Conservation (phyloP, 2,888 invertebrate genomes). For the Aleiodes testaceus region DNA sequence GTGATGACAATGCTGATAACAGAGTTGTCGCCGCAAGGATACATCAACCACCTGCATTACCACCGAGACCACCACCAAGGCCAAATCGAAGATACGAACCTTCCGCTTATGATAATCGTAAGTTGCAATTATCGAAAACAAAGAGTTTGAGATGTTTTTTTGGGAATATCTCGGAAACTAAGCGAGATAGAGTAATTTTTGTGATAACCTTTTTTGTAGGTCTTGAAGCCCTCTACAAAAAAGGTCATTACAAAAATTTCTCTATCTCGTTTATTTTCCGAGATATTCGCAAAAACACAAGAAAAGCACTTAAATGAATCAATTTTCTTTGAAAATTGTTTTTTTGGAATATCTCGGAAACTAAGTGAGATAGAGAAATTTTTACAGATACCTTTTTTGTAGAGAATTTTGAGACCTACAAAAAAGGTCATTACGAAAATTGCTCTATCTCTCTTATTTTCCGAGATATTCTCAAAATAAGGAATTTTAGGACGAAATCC, state of each 20-base stretch:
- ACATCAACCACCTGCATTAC: slow-evolving; percentile 70
- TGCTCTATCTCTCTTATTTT: background rate
- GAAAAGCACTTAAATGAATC: too few species aligned
- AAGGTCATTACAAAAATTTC: too few species aligned
- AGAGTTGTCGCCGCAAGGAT: slow-evolving; percentile 61
- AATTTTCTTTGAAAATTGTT: too few species aligned
- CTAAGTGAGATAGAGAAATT: background rate
- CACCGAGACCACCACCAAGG: slow-evolving; percentile 69
- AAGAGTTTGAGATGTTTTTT: background rate
- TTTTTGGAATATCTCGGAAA: background rate
- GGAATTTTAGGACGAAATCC: background rate
- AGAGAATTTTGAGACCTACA: too few species aligned
- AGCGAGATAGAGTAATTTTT: background rate
- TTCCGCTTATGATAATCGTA: slow-evolving; percentile 63
- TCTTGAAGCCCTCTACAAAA: too few species aligned
- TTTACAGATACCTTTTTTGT: background rate
- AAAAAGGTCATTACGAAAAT: too few species aligned
- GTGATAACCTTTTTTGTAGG: background rate
- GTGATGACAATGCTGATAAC: slow-evolving; percentile 63
- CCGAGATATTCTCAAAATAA: too few species aligned
- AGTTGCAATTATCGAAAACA: slow-evolving; percentile 51
- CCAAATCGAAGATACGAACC: slow-evolving; percentile 67
- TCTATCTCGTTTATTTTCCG: too few species aligned
- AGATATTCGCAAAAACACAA: too few species aligned
- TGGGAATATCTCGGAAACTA: background rate